Percentiles rank a stretch among this genome's conserved stretches.
phyloP scores from a whole-genome alignment of 2,113 vertebrate species.

The Chaetops frenatus region DNA sequence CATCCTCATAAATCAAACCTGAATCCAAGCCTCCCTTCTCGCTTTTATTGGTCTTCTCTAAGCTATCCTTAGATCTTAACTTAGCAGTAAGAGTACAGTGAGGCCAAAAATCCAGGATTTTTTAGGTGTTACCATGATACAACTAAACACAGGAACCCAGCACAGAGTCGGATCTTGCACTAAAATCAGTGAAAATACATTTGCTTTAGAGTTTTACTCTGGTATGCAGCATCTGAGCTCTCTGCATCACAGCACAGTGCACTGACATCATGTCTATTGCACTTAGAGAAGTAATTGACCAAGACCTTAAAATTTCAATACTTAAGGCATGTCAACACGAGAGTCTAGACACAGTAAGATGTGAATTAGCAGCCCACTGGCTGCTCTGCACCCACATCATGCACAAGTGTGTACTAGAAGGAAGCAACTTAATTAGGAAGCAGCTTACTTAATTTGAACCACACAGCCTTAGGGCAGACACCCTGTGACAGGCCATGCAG shows the following conservation, averaged over 20 bases:
- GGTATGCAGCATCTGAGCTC: not conserved
- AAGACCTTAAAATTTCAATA: not conserved
- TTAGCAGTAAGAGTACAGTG: not conserved
- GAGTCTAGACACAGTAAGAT: not conserved
- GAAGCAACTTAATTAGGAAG: not conserved
- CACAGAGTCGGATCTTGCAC: not conserved
- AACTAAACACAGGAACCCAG: not conserved
- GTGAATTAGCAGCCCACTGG: not conserved
- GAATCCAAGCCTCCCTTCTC: not conserved
- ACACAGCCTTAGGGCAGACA: not conserved
- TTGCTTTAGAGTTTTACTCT: not conserved
- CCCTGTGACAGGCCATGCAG: not conserved
- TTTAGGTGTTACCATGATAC: not conserved
- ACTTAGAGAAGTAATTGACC: not conserved
- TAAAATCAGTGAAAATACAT: not conserved
- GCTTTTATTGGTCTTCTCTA: not conserved
- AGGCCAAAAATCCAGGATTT: not conserved
- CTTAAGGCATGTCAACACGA: not conserved
- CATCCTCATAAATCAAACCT: constrained; percentile 3
- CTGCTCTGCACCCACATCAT: not conserved
- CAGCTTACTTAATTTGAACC: not conserved
- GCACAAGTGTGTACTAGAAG: not conserved
- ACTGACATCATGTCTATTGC: not conserved
- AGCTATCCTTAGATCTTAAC: not conserved
- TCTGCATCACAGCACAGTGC: not conserved